Evolutionary conservation across 1,140 invertebrate species (phyloP).

Genomic region (Homarus americanus): DNA sequence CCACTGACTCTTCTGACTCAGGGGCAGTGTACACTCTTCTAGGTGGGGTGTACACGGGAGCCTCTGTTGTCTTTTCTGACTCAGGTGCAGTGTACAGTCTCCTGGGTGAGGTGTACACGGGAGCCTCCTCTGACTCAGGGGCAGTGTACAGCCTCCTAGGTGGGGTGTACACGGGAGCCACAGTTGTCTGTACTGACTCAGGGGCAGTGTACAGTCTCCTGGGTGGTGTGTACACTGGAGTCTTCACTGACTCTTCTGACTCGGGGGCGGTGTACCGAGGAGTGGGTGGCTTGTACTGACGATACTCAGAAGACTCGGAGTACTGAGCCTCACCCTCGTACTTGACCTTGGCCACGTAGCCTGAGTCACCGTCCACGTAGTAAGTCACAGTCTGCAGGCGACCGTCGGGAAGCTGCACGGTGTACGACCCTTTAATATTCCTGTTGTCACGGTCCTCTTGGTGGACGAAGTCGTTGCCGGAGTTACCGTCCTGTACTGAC

Average conservation of each 20-base stretch:
- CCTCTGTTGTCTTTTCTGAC: neutral
- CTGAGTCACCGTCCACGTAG: slow-evolving; percentile 21
- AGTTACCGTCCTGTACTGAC: neutral
- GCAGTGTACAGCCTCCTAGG: neutral
- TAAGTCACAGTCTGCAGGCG: slow-evolving; percentile 28
- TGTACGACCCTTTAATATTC: slow-evolving; percentile 12
- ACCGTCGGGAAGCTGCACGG: slow-evolving; percentile 28
- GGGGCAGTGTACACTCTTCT: neutral
- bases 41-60: neutral
- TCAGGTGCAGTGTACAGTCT: neutral
- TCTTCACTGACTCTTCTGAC: neutral
- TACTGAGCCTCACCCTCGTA: slow-evolving; percentile 68
- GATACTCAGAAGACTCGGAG: neutral
- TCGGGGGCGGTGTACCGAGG: neutral
- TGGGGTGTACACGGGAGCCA: neutral
- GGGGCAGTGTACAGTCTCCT: neutral
- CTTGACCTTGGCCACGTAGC: slow-evolving; percentile 35
- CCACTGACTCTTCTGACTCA: neutral
- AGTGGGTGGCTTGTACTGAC: neutral
- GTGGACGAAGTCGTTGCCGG: slow-evolving; percentile 34
- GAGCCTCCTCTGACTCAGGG: neutral
- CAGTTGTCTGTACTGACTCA: neutral
- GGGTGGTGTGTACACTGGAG: neutral
- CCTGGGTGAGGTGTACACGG: neutral
- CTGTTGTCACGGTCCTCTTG: neutral